Percentiles rank a stretch among this genome's conserved stretches.
Evolutionary conservation across 2,888 invertebrate genomes (phyloP).

Genomic region (Apeira syringaria): DNA sequence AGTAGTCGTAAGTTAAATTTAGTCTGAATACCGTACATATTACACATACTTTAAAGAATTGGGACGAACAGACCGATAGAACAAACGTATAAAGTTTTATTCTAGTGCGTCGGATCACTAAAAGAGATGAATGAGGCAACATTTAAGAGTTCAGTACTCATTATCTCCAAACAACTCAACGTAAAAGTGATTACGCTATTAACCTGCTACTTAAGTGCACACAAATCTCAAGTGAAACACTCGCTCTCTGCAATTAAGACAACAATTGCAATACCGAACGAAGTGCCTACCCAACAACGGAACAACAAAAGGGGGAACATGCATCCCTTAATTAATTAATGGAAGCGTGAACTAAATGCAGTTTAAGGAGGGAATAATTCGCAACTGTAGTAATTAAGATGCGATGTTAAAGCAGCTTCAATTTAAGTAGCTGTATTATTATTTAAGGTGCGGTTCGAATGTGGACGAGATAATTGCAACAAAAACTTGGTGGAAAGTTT

Average conservation of each 20-base stretch:
- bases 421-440: constrained; percentile 9
- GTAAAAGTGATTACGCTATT: constrained; percentile 1
- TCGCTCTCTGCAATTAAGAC: constrained; percentile 9
- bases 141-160: too few species aligned
- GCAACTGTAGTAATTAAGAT: constrained; percentile 19
- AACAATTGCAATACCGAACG: constrained; percentile 6
- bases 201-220: constrained; percentile 8
- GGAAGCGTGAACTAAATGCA: constrained; percentile 19
- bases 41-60: too few species aligned
- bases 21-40: too few species aligned
- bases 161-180: background rate
- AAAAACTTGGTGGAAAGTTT: too few species aligned
- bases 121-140: too few species aligned
- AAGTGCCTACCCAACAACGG: constrained; percentile 9
- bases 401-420: constrained; percentile 11
- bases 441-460: too few species aligned
- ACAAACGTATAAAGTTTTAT: too few species aligned
- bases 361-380: constrained; percentile 18
- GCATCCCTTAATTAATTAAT: constrained; percentile 30
- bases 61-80: too few species aligned
- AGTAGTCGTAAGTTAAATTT: too few species aligned
- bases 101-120: too few species aligned
- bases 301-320: constrained; percentile 19
- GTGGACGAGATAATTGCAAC: too few species aligned
- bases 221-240: constrained; percentile 13